A percentile compares a stretch with the other conserved stretches of the same genome.
phyloP scores from a whole-genome alignment of 1,140 invertebrate genomes.

The Drosophila seguyi region DNA sequence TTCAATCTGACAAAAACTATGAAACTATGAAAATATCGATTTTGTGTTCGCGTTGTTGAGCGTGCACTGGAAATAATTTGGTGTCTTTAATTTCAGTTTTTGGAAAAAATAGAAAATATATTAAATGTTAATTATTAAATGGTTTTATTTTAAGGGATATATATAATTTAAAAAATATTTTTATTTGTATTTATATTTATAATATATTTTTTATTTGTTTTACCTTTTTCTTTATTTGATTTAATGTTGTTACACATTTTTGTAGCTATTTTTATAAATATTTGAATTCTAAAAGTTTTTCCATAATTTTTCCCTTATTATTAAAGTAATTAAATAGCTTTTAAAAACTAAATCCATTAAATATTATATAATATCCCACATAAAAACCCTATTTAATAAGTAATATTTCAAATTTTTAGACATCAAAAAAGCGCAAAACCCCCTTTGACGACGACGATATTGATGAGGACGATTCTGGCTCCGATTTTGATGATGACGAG shows the following conservation, averaged over 20 bases:
- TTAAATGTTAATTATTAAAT: not conserved
- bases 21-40: conserved; percentile 45
- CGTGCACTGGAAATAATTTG: conserved; percentile 18
- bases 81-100: not conserved
- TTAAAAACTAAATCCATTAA: not conserved
- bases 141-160: not conserved
- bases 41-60: conserved; percentile 22
- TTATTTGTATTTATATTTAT: not conserved
- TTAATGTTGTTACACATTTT: not conserved
- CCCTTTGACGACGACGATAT: conserved; percentile 71
- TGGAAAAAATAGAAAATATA: not conserved
- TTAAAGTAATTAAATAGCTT: not conserved
- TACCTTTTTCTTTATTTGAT: too few relatives aligned
- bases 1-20: conserved; percentile 6
- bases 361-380: not conserved
- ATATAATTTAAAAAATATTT: not conserved
- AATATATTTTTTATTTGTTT: too few relatives aligned
- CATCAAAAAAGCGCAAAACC: conserved; percentile 75
- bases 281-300: not conserved
- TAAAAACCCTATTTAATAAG: not conserved
- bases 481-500: conserved; percentile 94
- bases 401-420: conserved; percentile 34
- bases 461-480: conserved; percentile 90
- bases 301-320: not conserved
- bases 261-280: too few relatives aligned